Conservation (phyloP, 1,140 invertebrate species). For the Aphelinus atriplicis region DNA sequence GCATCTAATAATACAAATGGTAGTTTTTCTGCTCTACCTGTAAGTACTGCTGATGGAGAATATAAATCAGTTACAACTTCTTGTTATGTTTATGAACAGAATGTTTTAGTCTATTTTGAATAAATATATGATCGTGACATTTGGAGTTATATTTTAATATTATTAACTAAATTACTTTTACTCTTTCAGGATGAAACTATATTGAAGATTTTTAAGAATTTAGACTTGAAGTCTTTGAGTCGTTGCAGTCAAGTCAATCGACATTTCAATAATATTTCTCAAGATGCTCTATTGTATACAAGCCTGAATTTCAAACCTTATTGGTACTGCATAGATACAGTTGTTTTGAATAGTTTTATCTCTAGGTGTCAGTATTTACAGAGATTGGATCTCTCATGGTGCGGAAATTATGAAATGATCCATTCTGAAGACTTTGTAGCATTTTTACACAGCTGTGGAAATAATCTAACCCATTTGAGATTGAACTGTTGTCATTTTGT, state of each 20-base stretch:
- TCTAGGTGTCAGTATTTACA: constrained; percentile 75
- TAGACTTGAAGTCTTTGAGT: constrained; percentile 83
- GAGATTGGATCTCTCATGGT: constrained; percentile 88
- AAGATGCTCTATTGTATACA: constrained; percentile 80
- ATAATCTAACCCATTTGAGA: constrained; percentile 74
- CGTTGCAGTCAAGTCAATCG: constrained; percentile 79
- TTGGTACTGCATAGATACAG: constrained; percentile 72
- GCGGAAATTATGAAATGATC: constrained; percentile 78
- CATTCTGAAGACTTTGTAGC: constrained; percentile 68
- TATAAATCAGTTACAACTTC: constrained; percentile 6
- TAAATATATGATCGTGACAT: not conserved
- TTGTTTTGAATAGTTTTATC: constrained; percentile 66
- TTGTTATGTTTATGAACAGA: not conserved
- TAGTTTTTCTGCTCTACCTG: constrained; percentile 61
- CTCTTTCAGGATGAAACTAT: constrained; percentile 74
- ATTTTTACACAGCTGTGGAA: constrained; percentile 75
- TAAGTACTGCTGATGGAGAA: constrained; percentile 45
- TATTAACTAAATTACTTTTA: constrained; percentile 12
- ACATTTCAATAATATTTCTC: constrained; percentile 78
- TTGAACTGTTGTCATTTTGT: constrained; percentile 82
- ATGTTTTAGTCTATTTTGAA: no score
- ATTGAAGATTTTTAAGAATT: constrained; percentile 77
- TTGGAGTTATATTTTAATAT: not conserved
- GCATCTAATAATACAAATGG: constrained; percentile 50
- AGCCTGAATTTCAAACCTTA: constrained; percentile 82